These are phyloP conservation scores for Cassiopea xamachana DNA, from an alignment of 30 jellyfish, hydroid and myxozoan species.

Conservation along the genomic window DNA sequence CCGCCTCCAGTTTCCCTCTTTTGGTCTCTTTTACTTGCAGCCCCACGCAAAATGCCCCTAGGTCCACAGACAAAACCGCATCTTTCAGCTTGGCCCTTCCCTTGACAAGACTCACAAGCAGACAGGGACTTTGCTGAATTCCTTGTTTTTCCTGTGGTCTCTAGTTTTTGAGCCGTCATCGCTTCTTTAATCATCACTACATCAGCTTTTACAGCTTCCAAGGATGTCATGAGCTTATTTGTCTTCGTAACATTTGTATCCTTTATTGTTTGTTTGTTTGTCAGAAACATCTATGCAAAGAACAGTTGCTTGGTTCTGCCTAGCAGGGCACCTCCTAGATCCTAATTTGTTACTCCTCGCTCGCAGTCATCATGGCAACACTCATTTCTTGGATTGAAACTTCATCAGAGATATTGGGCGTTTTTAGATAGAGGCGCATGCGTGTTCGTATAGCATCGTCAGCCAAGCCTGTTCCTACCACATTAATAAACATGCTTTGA, in stretches of 20 bases:
- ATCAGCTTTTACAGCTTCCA: constrained; percentile 41
- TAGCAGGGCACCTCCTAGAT: neutral
- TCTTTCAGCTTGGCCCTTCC: constrained; percentile 32
- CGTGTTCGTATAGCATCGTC: constrained; percentile 55
- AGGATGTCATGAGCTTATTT: constrained; percentile 13
- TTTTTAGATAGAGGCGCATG: constrained; percentile 47
- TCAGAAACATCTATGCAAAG: constrained; percentile 12
- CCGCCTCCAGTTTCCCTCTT: constrained; percentile 74
- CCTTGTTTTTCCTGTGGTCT: neutral
- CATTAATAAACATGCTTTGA: constrained; percentile 37
- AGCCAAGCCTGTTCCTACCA: constrained; percentile 46
- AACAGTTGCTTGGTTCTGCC: constrained; percentile 26
- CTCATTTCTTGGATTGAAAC: constrained; percentile 30
- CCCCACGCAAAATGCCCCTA: constrained; percentile 68
- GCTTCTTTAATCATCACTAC: constrained; percentile 34
- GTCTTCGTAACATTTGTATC: constrained; percentile 9
- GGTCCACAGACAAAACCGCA: constrained; percentile 23
- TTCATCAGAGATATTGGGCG: constrained; percentile 29
- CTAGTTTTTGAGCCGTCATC: constrained; percentile 34
- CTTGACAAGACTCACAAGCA: constrained; percentile 47
- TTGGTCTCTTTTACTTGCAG: constrained; percentile 46
- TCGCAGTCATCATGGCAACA: constrained; percentile 37
- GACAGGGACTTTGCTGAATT: constrained; percentile 42
- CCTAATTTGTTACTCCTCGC: constrained; percentile 28
- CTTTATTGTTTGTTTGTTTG: constrained; percentile 17